Percentiles rank a stretch among this genome's conserved stretches.
phyloP scores from a whole-genome alignment of 2,113 vertebrate species.

The Bos indicus region DNA sequence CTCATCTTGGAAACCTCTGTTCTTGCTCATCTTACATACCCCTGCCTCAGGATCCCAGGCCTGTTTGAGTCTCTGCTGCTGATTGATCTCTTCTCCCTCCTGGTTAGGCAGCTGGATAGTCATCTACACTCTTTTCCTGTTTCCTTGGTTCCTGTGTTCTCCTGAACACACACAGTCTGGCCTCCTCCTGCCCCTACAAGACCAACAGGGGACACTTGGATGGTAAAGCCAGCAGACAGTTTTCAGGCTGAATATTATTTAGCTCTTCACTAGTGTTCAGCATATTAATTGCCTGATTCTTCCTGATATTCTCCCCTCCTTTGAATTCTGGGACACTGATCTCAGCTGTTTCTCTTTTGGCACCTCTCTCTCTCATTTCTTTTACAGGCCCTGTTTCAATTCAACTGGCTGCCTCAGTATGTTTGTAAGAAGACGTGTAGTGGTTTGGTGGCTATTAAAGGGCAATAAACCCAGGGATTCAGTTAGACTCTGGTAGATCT shows the following conservation, averaged over 20 bases:
- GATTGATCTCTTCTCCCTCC: background rate
- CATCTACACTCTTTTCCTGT: background rate
- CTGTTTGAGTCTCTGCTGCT: background rate
- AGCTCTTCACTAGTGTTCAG: background rate
- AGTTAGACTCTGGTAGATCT: background rate
- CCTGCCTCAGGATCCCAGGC: background rate
- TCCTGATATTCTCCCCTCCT: background rate
- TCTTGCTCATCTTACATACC: background rate
- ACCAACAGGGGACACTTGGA: background rate
- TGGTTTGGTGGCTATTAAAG: background rate
- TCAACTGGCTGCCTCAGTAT: background rate
- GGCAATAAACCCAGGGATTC: background rate
- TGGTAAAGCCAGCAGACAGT: background rate
- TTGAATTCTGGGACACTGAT: background rate
- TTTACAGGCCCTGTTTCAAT: background rate
- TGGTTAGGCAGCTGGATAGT: background rate
- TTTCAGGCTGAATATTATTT: background rate
- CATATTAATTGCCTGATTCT: background rate
- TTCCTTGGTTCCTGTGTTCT: background rate
- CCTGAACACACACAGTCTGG: background rate
- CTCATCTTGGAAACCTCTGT: background rate
- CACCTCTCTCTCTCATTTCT: background rate
- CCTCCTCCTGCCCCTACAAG: background rate
- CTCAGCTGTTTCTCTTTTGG: background rate
- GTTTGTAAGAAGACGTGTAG: background rate